Base-by-base conservation (phyloP, 2,888 invertebrate species). In the Microchrysa polita region DNA sequence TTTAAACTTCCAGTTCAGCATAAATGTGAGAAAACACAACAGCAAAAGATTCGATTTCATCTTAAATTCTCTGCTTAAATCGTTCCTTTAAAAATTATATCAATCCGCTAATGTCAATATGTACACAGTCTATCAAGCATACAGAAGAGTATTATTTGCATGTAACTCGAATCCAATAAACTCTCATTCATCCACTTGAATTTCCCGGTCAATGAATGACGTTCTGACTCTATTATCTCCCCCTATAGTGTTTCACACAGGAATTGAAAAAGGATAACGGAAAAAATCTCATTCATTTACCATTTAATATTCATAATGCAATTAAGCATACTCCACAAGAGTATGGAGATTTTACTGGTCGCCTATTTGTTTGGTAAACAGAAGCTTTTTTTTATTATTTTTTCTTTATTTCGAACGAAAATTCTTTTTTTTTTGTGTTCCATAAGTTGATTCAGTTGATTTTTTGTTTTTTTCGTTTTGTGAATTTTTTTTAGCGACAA, bases 301-400 rank as follows among this genome's bases (percentile, higher is more conserved):
- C 40, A 69, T 69, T 42, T 55, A 69, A 55, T 69, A 69, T 69
- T 69, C 69, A 69, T 69, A 69, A 55, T 69, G 69, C 69, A 69
- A 69, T 69, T 69, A 69, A 69, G 55, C 20, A 5, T 69, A 55
- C 55, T 10, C 40, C 55, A 27, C 48, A 22, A 42, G 12, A 69
- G 40, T 55, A 53, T 34, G 53, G 40, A 55, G 42, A 14, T 27
- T 67, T 40, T 10, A 2, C 18, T 16, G 14, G 40, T 40, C 40
- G 55, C 40, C 55, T 67, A 67, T 69, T 69, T 69, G 57, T 69
- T 42, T 55, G 69, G 69, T 57, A 69, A 69, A 69, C 40, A 69
- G 55, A 69, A 69, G 34, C 40, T 42, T 40, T n/a, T n/a, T n/a
- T n/a, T n/a, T n/a, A 63, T 18, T 40, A 18, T 63, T 63, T 59